These are phyloP conservation scores for Sebastes elongatus DNA, from an alignment of 2,797 vertebrate species.

Conservation along the genomic window DNA sequence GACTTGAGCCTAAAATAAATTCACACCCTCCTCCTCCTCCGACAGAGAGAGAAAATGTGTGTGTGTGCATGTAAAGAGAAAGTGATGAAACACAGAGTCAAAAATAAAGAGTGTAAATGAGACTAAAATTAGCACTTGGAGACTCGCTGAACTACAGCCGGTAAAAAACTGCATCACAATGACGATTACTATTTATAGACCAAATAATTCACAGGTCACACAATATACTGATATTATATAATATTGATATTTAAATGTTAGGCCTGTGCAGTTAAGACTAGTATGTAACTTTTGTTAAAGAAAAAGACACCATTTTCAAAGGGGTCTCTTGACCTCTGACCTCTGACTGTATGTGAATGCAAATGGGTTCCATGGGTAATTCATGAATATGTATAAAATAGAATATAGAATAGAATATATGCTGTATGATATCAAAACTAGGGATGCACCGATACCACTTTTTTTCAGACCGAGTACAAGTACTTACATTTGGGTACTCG, in stretches of 20 bases:
- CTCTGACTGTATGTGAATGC: too few species aligned
- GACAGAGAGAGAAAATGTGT: neutral
- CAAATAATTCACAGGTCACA: neutral
- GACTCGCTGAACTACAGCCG: constrained; percentile 21
- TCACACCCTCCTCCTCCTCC: neutral
- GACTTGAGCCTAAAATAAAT: constrained; percentile 23
- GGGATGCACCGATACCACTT: too few species aligned
- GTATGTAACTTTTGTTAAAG: neutral
- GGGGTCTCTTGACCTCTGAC: too few species aligned
- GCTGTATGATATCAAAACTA: too few species aligned
- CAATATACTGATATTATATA: neutral
- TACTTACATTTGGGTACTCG: too few species aligned
- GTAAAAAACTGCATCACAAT: neutral
- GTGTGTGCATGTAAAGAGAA: neutral
- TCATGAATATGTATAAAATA: too few species aligned
- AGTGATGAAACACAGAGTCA: constrained; percentile 11
- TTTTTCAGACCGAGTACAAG: too few species aligned
- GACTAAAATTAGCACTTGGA: constrained; percentile 25
- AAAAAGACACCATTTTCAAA: neutral
- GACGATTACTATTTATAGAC: neutral
- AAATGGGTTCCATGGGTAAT: too few species aligned
- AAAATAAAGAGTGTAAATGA: neutral
- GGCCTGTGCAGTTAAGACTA: neutral
- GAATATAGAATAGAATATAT: too few species aligned
- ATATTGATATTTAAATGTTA: neutral